Evolutionary conservation across 2,113 vertebrate species (phyloP).

Genomic region (Campylomormyrus numenius): DNA sequence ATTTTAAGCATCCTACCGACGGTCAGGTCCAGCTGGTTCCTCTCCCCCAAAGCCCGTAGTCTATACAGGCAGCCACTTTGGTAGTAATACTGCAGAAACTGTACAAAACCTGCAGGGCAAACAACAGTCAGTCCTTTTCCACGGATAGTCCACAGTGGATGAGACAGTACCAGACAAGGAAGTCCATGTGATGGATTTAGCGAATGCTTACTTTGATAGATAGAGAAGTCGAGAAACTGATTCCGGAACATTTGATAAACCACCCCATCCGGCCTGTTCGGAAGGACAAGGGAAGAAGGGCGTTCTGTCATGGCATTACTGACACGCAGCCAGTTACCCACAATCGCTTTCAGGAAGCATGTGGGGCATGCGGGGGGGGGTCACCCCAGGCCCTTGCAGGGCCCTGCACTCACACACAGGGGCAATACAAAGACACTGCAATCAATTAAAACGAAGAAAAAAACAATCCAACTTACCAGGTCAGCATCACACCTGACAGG

Average conservation of each 20-base stretch:
- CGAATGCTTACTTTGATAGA: constrained; percentile 86
- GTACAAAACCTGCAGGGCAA: constrained; percentile 76
- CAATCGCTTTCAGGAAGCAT: neutral
- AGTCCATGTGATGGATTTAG: neutral
- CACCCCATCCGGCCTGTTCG: constrained; percentile 80
- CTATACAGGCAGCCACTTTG: constrained; percentile 94
- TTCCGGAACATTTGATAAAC: constrained; percentile 94
- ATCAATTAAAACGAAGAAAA: neutral
- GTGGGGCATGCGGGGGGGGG: neutral
- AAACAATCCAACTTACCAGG: constrained; percentile 69
- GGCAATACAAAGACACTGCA: neutral
- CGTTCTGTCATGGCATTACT: neutral
- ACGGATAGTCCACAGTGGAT: neutral
- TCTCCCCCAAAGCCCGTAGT: constrained; percentile 83
- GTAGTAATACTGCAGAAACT: constrained; percentile 97
- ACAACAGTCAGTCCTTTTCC: neutral
- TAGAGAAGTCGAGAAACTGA: constrained; percentile 93
- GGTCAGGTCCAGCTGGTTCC: constrained; percentile 92
- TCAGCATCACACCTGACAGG: constrained; percentile 94
- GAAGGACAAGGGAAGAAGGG: constrained; percentile 14
- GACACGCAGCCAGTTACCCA: neutral
- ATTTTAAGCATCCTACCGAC: constrained; percentile 70
- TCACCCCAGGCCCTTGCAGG: neutral
- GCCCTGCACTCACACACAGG: neutral
- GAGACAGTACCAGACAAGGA: neutral